Conservation (phyloP, 2,888 invertebrate genomes). For the Laspeyria flexula region DNA sequence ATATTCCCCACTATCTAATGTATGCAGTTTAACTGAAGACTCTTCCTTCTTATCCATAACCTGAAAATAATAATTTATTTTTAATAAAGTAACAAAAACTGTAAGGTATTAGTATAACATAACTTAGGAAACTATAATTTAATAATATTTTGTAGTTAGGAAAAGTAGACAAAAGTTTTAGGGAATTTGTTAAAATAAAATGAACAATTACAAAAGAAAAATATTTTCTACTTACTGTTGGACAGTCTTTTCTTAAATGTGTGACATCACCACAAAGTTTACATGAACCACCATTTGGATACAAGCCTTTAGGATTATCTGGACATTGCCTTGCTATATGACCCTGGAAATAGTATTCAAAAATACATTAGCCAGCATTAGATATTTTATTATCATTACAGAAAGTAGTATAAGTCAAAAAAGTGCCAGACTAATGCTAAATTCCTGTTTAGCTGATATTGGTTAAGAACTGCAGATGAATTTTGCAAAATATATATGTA, state of each 20-base stretch:
- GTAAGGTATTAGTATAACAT: no score
- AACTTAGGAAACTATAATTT: background rate
- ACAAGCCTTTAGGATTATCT: constrained; percentile 94
- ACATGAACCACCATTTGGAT: constrained; percentile 94
- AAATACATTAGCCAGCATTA: background rate
- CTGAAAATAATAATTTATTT: constrained; percentile 56
- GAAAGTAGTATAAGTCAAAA: no score
- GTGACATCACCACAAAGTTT: constrained; percentile 94
- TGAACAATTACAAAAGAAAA: no score
- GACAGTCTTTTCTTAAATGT: constrained; percentile 93
- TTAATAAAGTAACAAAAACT: no score
- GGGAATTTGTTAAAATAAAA: no score
- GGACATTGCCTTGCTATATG: constrained; percentile 96
- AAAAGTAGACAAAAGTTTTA: background rate
- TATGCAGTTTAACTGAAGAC: constrained; percentile 74
- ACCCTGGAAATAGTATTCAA: constrained; percentile 82
- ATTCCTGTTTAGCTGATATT: no score
- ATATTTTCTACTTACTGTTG: constrained; percentile 76
- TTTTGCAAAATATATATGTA: no score
- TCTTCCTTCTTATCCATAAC: constrained; percentile 73
- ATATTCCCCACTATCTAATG: constrained; percentile 65
- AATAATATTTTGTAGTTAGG: background rate
- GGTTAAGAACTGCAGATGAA: no score
- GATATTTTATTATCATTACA: no score
- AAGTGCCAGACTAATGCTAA: no score